Percentiles rank a stretch among this genome's conserved stretches.
These are phyloP conservation scores for Athetis lepigone DNA, from an alignment of 2,888 invertebrate genomes.

Conservation along the genomic window DNA sequence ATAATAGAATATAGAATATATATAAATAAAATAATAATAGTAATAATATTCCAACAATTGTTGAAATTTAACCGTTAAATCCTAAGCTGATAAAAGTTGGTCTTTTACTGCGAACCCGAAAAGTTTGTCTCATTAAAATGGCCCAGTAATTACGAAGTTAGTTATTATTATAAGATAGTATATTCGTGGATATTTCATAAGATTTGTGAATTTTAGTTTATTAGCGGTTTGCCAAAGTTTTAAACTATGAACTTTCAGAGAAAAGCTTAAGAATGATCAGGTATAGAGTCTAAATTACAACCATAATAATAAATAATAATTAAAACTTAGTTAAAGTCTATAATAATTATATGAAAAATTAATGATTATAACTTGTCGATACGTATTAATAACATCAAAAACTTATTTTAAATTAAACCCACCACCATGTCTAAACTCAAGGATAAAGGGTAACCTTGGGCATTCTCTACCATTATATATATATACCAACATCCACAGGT, in stretches of 20 bases:
- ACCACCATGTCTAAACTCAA: no score
- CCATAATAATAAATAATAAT: background rate
- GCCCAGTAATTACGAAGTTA: constrained; percentile 45
- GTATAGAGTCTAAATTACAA: background rate
- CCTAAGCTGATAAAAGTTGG: constrained; percentile 6
- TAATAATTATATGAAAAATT: background rate
- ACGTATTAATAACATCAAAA: no score
- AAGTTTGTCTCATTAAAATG: constrained; percentile 47
- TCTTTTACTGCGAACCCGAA: constrained; percentile 6
- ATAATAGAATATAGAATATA: no score
- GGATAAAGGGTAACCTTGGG: no score
- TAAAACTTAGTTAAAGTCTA: background rate
- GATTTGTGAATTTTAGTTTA: constrained; percentile 35
- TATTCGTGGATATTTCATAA: constrained; percentile 28
- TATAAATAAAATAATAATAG: no score
- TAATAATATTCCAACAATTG: no score
- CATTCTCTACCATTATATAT: no score
- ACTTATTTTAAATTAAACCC: no score
- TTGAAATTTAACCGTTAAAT: constrained; percentile 7
- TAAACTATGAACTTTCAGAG: constrained; percentile 7
- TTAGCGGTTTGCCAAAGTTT: constrained; percentile 36
- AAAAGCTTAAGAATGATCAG: background rate
- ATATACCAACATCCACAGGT: no score
- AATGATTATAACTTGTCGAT: no score
- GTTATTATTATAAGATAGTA: constrained; percentile 36